Evolutionary conservation across 1,140 invertebrate genomes (phyloP), one percentile per base, ranked within the genome.

Genomic region (Sitophilus oryzae): DNA sequence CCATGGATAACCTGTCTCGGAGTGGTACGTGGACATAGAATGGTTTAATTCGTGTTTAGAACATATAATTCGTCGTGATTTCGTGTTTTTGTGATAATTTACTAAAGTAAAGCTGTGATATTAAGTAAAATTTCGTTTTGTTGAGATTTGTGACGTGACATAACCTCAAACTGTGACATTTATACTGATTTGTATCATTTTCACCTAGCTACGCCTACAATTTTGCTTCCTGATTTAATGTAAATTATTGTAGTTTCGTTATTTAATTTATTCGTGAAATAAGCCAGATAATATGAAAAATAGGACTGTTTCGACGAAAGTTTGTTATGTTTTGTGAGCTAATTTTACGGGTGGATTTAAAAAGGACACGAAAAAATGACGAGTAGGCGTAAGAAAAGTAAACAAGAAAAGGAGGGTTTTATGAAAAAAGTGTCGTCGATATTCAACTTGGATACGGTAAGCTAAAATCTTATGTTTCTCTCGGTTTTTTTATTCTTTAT

Each of bases 371-470:
- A n/a, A n/a, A 44, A 61, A 46, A 88, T 88, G 86, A 86, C 85
- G 65, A 83, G 84, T 62, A 78, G 85, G 73, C 86, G 87, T 79
- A 83, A 83, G 75, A 80, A 81, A 71, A 62, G 57, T 15, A 75
- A 79, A 71, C 82, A 83, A 69, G 82, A 84, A 71, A 83, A 86
- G 63, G 77, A 79, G 74, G 82, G 84, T 71, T 88, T 90, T 72
- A 83, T 90, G 68, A 88, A 86, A 76, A 90, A 89, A 79, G 86
- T 90, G 57, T 89, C 87, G 61, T 89, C 86, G 56, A 76, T 90
- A 65, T 89, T 90, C 76, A 89, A 86, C 78, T 79, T 90, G 73
- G 86, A 89, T 69, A 83, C 82, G 83, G 86, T 71, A 57, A 69
- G 25, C 11, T 30, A n/a, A n/a, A n/a, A n/a, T n/a, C n/a, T n/a